Evolutionary conservation across 1,140 invertebrate species (phyloP).

Genomic region (Pseudomyrmex concolor): DNA sequence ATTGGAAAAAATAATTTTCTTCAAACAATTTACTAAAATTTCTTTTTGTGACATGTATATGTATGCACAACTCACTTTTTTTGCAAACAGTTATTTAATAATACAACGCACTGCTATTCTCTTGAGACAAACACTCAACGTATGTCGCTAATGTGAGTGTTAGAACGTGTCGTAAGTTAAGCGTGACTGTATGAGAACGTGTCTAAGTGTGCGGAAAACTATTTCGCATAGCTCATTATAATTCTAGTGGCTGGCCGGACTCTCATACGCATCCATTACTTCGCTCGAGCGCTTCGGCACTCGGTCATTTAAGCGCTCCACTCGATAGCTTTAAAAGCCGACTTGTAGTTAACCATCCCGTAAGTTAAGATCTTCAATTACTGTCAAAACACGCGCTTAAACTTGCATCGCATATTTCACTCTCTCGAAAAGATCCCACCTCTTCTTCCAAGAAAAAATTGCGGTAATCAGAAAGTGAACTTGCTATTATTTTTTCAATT

Average conservation of each 20-base stretch:
- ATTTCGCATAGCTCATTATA: constrained; percentile 57
- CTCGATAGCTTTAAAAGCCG: constrained; percentile 34
- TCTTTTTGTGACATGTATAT: background rate
- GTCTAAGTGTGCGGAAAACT: constrained; percentile 56
- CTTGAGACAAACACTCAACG: background rate
- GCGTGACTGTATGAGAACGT: constrained; percentile 42
- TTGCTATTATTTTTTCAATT: background rate
- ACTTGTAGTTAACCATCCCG: constrained; percentile 44
- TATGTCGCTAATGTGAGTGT: constrained; percentile 16
- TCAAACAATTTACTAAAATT: too few relatives aligned
- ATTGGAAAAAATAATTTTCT: too few relatives aligned
- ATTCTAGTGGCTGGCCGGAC: constrained; percentile 43
- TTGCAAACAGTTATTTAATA: background rate
- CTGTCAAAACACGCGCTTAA: constrained; percentile 17
- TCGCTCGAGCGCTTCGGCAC: constrained; percentile 13
- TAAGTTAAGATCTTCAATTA: constrained; percentile 37
- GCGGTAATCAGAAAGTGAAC: background rate
- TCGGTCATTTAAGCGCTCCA: constrained; percentile 35
- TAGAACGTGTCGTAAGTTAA: constrained; percentile 55
- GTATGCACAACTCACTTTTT: background rate
- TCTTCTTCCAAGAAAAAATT: background rate
- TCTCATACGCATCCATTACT: constrained; percentile 56
- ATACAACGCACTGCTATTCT: background rate
- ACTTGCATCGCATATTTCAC: background rate
- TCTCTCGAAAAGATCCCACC: too few relatives aligned